Percentiles rank a stretch among this genome's conserved stretches.
These are phyloP conservation scores for Mareca strepera DNA, from an alignment of 2,797 vertebrate genomes.

Conservation along the genomic window DNA sequence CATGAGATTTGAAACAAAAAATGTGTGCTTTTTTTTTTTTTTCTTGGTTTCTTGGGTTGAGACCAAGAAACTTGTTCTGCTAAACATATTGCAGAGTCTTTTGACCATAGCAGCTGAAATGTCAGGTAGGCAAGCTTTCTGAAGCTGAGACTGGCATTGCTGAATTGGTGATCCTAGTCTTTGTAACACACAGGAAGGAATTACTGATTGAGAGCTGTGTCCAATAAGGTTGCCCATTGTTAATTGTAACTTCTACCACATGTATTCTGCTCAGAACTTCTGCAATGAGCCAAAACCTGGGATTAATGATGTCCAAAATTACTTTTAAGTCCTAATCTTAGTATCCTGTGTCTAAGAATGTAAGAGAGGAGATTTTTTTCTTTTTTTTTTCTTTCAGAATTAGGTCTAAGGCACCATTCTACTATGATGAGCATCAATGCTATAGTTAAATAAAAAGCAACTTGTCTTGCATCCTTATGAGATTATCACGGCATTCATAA, in stretches of 20 bases:
- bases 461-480: background rate
- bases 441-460: background rate
- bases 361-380: background rate
- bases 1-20: background rate
- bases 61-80: background rate
- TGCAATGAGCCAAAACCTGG: background rate
- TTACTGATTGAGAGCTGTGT: background rate
- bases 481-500: background rate
- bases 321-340: background rate
- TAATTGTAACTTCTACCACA: background rate
- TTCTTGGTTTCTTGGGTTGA: background rate
- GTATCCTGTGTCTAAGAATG: background rate
- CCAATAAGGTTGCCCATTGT: background rate
- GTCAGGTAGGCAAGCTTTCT: background rate
- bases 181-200: background rate
- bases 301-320: background rate
- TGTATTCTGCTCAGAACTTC: background rate
- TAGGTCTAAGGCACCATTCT: background rate
- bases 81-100: background rate
- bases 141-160: background rate
- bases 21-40: background rate
- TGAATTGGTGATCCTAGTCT: background rate
- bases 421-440: background rate
- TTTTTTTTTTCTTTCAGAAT: background rate
- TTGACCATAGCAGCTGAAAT: background rate